Evolutionary conservation across 92 coral and sea anemone species (phyloP).

Genomic region (Ricordea florida): DNA sequence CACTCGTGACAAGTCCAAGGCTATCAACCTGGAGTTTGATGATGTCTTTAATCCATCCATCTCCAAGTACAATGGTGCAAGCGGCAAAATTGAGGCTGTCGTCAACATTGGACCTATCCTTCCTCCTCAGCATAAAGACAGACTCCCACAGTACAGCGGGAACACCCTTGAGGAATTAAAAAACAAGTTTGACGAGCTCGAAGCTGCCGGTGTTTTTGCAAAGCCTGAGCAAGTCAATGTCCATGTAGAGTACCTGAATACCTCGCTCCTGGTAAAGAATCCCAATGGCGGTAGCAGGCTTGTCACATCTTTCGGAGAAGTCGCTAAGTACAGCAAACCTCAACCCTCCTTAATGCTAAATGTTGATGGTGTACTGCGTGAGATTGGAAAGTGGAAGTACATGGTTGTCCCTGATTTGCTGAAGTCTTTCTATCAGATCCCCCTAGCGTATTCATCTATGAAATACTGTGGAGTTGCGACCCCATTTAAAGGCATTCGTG

Average conservation of each 20-base stretch:
- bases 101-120: too few relatives aligned
- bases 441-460: too few relatives aligned
- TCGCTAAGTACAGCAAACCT: constrained; percentile 13
- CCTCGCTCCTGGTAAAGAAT: constrained; percentile 29
- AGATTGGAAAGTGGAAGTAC: constrained; percentile 1
- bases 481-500: background rate
- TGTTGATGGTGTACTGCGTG: constrained; percentile 34
- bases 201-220: too few relatives aligned
- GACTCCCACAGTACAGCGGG: constrained; percentile 42
- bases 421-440: too few relatives aligned
- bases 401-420: constrained; percentile 25
- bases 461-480: constrained; percentile 18
- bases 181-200: constrained; percentile 6
- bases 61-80: too few relatives aligned
- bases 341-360: constrained; percentile 33
- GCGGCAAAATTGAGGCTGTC: too few relatives aligned
- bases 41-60: constrained; percentile 23
- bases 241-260: too few relatives aligned
- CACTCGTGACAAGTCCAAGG: constrained; percentile 18
- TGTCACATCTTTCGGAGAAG: constrained; percentile 26
- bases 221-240: too few relatives aligned
- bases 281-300: constrained; percentile 17
- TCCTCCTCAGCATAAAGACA: too few relatives aligned
- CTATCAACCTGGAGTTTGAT: constrained; percentile 13
- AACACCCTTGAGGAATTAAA: constrained; percentile 13